Evolutionary conservation across 2,888 invertebrate genomes (phyloP).

Genomic region (Cheilosia variabilis): DNA sequence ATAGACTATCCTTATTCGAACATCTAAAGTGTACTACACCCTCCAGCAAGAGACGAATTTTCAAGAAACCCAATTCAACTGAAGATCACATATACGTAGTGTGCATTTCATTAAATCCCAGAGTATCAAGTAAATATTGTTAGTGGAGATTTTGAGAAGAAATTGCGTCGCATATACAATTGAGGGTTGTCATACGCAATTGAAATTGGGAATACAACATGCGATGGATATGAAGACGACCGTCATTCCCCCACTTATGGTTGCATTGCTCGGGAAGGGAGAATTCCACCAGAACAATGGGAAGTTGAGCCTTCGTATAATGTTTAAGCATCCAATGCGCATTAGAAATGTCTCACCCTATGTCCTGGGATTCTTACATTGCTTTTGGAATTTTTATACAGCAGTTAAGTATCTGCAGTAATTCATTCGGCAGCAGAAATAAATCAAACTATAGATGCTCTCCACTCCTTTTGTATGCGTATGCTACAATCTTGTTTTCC

Average conservation of each 20-base stretch:
- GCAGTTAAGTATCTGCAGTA: background rate
- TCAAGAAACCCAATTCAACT: background rate
- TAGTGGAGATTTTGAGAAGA: constrained; percentile 5
- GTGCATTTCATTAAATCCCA: constrained; percentile 23
- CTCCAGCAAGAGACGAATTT: background rate
- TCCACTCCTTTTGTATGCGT: background rate
- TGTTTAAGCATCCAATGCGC: constrained; percentile 38
- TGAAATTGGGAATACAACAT: background rate
- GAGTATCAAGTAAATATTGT: constrained; percentile 33
- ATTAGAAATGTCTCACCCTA: constrained; percentile 21
- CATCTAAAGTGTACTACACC: background rate
- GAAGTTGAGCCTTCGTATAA: constrained; percentile 36
- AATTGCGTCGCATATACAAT: constrained; percentile 15
- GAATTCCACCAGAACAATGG: constrained; percentile 30
- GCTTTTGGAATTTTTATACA: constrained; percentile 2
- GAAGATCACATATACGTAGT: background rate
- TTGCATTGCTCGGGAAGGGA: constrained; percentile 21
- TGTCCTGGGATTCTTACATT: constrained; percentile 1
- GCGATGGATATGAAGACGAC: background rate
- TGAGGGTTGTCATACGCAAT: constrained; percentile 34
- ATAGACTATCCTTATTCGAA: background rate
- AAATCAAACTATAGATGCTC: constrained; percentile 42
- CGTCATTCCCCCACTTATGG: background rate
- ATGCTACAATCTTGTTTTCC: constrained; percentile 69
- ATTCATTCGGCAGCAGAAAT: constrained; percentile 34